phyloP scores from a whole-genome alignment of 2,797 vertebrate genomes.

The Bucorvus abyssinicus region DNA sequence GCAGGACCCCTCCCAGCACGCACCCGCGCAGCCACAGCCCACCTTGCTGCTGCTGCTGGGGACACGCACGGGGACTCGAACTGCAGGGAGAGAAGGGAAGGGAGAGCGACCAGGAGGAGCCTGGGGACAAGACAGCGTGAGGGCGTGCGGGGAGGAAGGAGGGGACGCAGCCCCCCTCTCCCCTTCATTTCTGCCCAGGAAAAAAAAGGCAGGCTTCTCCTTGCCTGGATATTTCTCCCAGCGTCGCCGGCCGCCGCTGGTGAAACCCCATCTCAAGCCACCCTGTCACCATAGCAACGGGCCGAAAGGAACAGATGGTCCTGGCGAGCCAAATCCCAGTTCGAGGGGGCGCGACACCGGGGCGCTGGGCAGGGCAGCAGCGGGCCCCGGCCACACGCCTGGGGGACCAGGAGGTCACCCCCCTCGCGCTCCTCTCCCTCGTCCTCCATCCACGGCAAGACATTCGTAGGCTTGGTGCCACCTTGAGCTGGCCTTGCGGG shows the following conservation, averaged over 20 bases:
- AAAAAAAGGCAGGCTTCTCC: not conserved
- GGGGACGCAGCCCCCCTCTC: not conserved
- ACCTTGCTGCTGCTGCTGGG: not conserved
- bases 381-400: not conserved
- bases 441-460: fast-evolving
- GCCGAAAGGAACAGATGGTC: constrained; percentile 91
- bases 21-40: not conserved
- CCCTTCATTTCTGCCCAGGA: not conserved
- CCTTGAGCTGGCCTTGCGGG: not conserved
- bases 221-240: constrained; percentile 45
- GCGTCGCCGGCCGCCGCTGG: constrained; percentile 73
- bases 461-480: not conserved
- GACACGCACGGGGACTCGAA: fast-evolving
- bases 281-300: constrained; percentile 85
- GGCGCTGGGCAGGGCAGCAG: not conserved
- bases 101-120: not conserved
- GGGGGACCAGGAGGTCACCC: not conserved
- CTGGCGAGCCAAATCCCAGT: constrained; percentile 85
- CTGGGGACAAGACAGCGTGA: not conserved
- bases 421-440: not conserved
- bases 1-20: not conserved
- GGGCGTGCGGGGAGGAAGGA: not conserved
- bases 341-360: constrained; percentile 73
- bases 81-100: not conserved
- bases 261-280: constrained; percentile 89